Conservation (phyloP, 2,797 vertebrate species). For the Myoxocephalus aenaeus region DNA sequence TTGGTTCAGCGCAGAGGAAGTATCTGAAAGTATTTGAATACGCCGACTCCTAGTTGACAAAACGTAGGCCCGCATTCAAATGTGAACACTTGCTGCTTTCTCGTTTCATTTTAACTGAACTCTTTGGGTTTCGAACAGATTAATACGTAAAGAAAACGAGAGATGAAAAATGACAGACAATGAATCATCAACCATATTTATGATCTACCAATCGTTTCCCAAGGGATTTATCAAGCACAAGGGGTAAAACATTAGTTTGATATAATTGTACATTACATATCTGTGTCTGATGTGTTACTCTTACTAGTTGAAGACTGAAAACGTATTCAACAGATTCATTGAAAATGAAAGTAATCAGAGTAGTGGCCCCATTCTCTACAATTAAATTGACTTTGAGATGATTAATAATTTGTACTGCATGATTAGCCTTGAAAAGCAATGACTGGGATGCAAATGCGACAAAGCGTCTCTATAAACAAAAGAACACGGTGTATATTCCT, state of each 20-base stretch:
- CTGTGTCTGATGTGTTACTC: neutral
- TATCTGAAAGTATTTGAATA: neutral
- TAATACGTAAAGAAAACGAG: neutral
- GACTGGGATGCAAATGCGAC: neutral
- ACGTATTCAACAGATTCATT: neutral
- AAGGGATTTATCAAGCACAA: neutral
- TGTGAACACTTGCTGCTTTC: neutral
- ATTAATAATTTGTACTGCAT: neutral
- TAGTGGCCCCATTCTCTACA: neutral
- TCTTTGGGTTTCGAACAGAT: neutral
- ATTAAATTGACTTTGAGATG: neutral
- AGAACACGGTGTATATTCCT: slow-evolving; percentile 50
- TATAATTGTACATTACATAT: neutral
- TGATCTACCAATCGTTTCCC: neutral
- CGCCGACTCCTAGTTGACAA: no score
- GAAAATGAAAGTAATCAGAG: neutral
- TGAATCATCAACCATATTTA: neutral
- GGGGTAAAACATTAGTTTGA: neutral
- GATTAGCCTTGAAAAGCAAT: slow-evolving; percentile 1
- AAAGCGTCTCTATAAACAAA: neutral
- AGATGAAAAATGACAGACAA: neutral
- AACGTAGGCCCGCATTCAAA: neutral
- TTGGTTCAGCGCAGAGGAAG: neutral
- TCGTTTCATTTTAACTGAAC: neutral
- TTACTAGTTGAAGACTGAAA: neutral